Evolutionary conservation across 2,888 invertebrate species (phyloP).

Genomic region (Sycophila texana): DNA sequence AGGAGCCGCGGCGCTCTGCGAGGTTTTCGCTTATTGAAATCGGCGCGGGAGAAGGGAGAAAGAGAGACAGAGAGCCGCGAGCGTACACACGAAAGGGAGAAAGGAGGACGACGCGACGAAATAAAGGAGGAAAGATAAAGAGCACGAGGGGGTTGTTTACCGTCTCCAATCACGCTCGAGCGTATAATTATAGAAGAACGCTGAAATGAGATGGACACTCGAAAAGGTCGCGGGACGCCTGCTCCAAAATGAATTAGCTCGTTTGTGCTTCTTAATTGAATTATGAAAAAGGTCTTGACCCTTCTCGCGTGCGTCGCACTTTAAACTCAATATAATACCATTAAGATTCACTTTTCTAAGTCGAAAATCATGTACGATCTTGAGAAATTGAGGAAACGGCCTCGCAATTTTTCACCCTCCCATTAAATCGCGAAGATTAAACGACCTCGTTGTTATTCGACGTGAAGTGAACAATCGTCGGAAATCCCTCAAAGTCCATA

Average conservation of each 20-base stretch:
- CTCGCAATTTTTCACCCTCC: too few species aligned
- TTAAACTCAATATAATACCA: too few species aligned
- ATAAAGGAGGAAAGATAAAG: not conserved
- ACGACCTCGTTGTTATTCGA: not conserved
- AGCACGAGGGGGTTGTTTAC: not conserved
- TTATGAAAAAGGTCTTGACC: too few species aligned
- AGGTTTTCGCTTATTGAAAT: slow-evolving; percentile 71
- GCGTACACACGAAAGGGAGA: not conserved
- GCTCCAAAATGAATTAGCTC: not conserved
- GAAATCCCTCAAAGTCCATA: slow-evolving; percentile 27
- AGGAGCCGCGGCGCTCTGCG: slow-evolving; percentile 38
- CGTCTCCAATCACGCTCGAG: slow-evolving; percentile 23
- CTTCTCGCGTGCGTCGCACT: too few species aligned
- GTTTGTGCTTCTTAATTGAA: too few species aligned
- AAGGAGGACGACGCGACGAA: slow-evolving; percentile 1
- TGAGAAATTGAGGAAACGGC: too few species aligned
- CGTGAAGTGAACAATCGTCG: slow-evolving; percentile 54
- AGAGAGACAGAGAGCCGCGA: slow-evolving; percentile 25
- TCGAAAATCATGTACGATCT: too few species aligned
- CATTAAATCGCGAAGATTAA: too few species aligned
- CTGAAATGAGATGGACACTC: slow-evolving; percentile 20
- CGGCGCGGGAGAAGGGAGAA: slow-evolving; percentile 41
- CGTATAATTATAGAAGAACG: slow-evolving; percentile 5
- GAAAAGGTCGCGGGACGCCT: not conserved
- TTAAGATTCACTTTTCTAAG: too few species aligned